phyloP scores from a whole-genome alignment of 2,888 invertebrate species.

The Lissonota sp. region DNA sequence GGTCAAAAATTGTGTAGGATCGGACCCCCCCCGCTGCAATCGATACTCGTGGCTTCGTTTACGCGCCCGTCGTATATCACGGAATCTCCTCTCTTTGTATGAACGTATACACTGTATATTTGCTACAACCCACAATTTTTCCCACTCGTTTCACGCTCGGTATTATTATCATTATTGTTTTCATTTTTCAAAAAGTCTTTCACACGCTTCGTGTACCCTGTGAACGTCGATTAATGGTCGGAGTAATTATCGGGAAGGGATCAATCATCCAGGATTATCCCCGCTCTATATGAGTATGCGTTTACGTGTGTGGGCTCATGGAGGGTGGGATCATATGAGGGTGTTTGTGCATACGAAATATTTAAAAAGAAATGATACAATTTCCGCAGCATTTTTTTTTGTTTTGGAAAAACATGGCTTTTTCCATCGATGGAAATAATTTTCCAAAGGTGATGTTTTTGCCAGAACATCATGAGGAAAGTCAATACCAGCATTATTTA shows the following conservation, averaged over 20 bases:
- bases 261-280: constrained; percentile 74
- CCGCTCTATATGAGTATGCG: constrained; percentile 3
- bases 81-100: not conserved
- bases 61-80: not conserved
- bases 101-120: not conserved
- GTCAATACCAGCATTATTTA: too few relatives aligned
- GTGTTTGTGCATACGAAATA: too few relatives aligned
- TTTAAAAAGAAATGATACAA: too few relatives aligned
- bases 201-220: not conserved
- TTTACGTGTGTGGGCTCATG: not conserved
- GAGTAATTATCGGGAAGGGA: constrained; percentile 80
- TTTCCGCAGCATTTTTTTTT: too few relatives aligned
- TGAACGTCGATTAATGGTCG: constrained; percentile 70
- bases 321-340: not conserved
- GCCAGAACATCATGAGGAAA: too few relatives aligned
- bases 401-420: too few relatives aligned
- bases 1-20: too few relatives aligned
- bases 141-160: not conserved
- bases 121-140: constrained; percentile 8
- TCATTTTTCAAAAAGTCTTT: constrained; percentile 3
- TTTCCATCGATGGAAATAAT: too few relatives aligned
- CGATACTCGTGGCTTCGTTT: not conserved
- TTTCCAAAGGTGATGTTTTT: too few relatives aligned
- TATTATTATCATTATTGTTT: not conserved
- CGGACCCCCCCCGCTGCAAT: too few relatives aligned